phyloP scores from a whole-genome alignment of 2,888 invertebrate species.

The Hydraecia micacea region DNA sequence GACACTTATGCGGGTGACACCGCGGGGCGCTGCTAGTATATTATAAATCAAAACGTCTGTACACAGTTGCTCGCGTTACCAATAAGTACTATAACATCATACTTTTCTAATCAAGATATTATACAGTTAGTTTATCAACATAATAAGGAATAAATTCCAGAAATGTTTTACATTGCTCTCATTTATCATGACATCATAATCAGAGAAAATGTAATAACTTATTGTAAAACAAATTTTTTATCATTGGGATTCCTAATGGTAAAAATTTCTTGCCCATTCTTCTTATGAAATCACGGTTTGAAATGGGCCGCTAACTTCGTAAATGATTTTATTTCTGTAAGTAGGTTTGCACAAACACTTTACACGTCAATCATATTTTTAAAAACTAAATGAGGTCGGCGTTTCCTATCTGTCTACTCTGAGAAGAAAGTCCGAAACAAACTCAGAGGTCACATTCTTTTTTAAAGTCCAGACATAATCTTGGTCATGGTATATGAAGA shows the following conservation, averaged over 20 bases:
- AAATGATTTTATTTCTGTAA: too few relatives aligned
- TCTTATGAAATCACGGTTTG: background rate
- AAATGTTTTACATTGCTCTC: background rate
- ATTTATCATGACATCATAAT: background rate
- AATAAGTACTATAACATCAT: background rate
- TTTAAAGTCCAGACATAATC: too few relatives aligned
- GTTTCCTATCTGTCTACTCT: too few relatives aligned
- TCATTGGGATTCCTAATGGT: too few relatives aligned
- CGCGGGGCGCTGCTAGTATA: too few relatives aligned
- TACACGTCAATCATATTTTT: too few relatives aligned
- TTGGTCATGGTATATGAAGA: too few relatives aligned
- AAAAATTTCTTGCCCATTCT: background rate
- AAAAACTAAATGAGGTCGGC: too few relatives aligned
- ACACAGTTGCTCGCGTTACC: slow-evolving; percentile 1
- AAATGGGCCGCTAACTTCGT: background rate
- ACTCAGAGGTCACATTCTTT: too few relatives aligned
- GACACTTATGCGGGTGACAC: too few relatives aligned
- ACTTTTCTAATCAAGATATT: background rate
- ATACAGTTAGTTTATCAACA: background rate
- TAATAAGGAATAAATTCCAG: background rate
- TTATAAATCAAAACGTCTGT: background rate
- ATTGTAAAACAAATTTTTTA: background rate
- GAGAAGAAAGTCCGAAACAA: too few relatives aligned
- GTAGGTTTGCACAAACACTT: too few relatives aligned
- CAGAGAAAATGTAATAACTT: background rate